Evolutionary conservation across 2,113 vertebrate species (phyloP).

Genomic region (Ia io): DNA sequence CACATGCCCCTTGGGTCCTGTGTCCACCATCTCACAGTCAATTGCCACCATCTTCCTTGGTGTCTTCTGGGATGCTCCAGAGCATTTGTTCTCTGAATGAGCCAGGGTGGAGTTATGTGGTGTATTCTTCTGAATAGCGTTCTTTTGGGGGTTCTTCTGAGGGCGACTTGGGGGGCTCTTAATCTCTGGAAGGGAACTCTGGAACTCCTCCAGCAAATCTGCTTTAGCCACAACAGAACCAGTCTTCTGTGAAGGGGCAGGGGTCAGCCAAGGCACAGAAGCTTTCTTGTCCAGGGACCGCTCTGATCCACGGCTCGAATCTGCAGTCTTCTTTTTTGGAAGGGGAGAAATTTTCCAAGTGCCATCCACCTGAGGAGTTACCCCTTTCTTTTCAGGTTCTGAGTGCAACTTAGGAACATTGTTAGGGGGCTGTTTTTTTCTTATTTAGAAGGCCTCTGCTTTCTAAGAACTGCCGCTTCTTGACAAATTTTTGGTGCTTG

Average conservation of each 20-base stretch:
- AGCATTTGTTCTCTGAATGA: neutral
- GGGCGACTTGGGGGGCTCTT: neutral
- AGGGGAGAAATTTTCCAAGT: neutral
- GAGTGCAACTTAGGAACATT: neutral
- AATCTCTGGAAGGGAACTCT: conserved; percentile 61
- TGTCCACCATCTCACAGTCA: conserved; percentile 98
- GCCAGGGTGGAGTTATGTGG: neutral
- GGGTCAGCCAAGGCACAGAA: conserved; percentile 69
- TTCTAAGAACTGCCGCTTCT: conserved; percentile 74
- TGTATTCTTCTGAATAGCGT: neutral
- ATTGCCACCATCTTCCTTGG: conserved; percentile 88
- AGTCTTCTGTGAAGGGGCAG: conserved; percentile 57
- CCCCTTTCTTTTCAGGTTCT: conserved; percentile 54
- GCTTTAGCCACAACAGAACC: neutral
- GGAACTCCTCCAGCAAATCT: conserved; percentile 73
- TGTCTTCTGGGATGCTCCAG: neutral
- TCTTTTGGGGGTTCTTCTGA: conserved; percentile 44
- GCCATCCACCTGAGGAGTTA: neutral
- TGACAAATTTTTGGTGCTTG: conserved; percentile 77
- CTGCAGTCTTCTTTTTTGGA: neutral
- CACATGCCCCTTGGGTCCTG: conserved; percentile 86
- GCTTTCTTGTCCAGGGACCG: neutral
- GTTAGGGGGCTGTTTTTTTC: conserved; percentile 62
- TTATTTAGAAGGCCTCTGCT: conserved; percentile 73
- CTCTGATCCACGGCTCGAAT: conserved; percentile 3